Percentiles rank a stretch among this genome's conserved stretches.
These are phyloP conservation scores for Sylvilagus floridanus DNA, from an alignment of 2,797 vertebrate species.

Conservation along the genomic window DNA sequence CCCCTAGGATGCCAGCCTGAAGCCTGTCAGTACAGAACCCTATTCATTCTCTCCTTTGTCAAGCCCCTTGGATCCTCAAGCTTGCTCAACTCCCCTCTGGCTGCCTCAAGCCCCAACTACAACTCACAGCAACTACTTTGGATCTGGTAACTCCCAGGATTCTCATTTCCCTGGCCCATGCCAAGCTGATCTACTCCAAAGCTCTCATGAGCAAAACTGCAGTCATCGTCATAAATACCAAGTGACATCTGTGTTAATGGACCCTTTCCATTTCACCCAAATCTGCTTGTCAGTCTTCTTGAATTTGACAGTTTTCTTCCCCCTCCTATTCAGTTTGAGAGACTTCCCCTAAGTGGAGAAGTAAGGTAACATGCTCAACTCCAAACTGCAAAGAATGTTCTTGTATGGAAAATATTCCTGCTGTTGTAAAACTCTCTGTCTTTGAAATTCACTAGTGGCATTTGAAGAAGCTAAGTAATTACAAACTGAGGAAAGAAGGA, in stretches of 20 bases:
- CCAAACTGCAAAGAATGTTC: not conserved
- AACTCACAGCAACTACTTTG: not conserved
- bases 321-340: not conserved
- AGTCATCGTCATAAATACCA: not conserved
- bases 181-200: not conserved
- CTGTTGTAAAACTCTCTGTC: not conserved
- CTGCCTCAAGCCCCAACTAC: not conserved
- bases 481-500: too few species aligned
- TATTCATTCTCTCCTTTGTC: not conserved
- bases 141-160: not conserved
- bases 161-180: not conserved
- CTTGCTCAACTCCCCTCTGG: not conserved
- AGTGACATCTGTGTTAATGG: not conserved
- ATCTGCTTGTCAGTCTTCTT: not conserved
- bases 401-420: not conserved
- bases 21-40: not conserved
- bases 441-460: slow-evolving; percentile 22
- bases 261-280: not conserved
- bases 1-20: not conserved
- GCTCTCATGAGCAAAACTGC: not conserved
- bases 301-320: not conserved
- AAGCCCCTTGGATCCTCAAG: not conserved
- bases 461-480: not conserved
- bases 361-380: not conserved
- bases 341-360: not conserved